These are phyloP conservation scores for Agrotis puta DNA, from an alignment of 2,888 invertebrate species.

Conservation along the genomic window DNA sequence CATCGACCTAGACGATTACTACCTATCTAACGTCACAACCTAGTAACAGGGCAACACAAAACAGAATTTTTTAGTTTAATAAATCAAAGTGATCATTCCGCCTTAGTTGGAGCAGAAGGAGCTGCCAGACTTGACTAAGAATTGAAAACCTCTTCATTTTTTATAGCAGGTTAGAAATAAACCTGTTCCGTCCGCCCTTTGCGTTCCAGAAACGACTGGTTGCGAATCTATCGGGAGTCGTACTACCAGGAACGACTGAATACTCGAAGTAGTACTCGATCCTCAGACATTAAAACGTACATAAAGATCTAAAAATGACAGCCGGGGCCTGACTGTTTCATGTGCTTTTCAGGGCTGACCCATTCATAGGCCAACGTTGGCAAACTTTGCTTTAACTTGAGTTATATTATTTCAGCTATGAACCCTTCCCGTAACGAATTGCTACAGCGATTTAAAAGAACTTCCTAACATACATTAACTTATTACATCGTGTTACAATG, in stretches of 20 bases:
- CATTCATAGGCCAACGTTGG: neutral
- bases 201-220: no score
- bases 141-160: no score
- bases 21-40: neutral
- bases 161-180: no score
- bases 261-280: no score
- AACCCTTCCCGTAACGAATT: slow-evolving; percentile 2
- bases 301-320: neutral
- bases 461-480: slow-evolving; percentile 18
- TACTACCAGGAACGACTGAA: no score
- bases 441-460: slow-evolving; percentile 4
- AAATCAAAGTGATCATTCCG: no score
- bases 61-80: no score
- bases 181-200: no score
- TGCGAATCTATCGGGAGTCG: no score
- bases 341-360: neutral
- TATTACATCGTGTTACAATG: slow-evolving; percentile 26
- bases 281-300: no score
- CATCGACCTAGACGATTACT: neutral
- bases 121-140: no score
- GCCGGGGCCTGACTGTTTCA: neutral
- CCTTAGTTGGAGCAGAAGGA: no score
- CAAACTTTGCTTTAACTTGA: neutral
- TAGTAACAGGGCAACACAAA: neutral
- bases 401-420: neutral